A percentile compares a stretch with the other conserved stretches of the same genome.
Evolutionary conservation across 2,888 invertebrate species (phyloP).

Genomic region (Cloeon dipterum): DNA sequence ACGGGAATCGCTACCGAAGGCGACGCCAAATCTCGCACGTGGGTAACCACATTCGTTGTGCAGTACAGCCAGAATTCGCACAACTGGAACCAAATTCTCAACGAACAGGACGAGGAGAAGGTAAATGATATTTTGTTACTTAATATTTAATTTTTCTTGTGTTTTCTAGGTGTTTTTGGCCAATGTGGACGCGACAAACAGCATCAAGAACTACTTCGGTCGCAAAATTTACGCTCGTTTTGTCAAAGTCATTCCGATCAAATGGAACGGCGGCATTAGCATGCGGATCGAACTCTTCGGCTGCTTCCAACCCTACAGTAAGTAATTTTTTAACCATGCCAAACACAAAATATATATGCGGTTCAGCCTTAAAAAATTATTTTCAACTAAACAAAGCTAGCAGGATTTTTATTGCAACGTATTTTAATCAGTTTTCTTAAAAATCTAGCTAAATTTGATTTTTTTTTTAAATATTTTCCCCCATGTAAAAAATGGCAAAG

Average conservation of each 20-base stretch:
- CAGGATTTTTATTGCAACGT: no score
- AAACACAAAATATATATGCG: no score
- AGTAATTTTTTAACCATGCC: constrained; percentile 15
- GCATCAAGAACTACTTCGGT: constrained; percentile 39
- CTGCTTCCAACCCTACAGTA: constrained; percentile 50
- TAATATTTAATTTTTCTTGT: neutral
- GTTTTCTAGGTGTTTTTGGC: constrained; percentile 16
- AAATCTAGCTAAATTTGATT: no score
- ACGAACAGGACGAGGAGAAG: constrained; percentile 25
- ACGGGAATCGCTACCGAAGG: constrained; percentile 53
- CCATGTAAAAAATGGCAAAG: no score
- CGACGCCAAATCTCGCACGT: constrained; percentile 25
- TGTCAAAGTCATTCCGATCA: constrained; percentile 42
- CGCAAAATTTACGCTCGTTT: constrained; percentile 48
- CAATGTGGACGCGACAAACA: constrained; percentile 43
- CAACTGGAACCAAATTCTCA: constrained; percentile 44
- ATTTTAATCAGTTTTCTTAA: no score
- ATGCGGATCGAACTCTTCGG: constrained; percentile 55
- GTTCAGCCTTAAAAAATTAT: no score
- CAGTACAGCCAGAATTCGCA: constrained; percentile 46
- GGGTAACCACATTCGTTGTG: constrained; percentile 52
- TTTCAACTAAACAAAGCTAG: no score
- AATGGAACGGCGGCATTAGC: constrained; percentile 50
- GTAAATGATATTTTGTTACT: no score
- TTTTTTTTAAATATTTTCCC: no score